Evolutionary conservation across 2,888 invertebrate species (phyloP).

Genomic region (Anaspis maculata): DNA sequence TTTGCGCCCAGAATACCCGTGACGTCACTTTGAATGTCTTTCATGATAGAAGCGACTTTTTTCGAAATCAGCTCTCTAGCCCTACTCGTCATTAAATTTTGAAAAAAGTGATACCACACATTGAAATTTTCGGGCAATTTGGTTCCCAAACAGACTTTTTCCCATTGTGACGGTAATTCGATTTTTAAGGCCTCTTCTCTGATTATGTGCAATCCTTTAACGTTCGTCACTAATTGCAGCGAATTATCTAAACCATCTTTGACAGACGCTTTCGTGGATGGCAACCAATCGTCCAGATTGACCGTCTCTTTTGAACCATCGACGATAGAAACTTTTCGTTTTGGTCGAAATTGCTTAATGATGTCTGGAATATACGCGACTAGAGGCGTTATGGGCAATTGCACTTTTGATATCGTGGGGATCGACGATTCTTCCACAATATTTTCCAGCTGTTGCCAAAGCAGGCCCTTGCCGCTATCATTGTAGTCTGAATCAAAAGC

Average conservation of each 20-base stretch:
- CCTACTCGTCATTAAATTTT: slow-evolving; percentile 62
- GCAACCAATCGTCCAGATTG: slow-evolving; percentile 54
- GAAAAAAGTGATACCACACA: slow-evolving; percentile 67
- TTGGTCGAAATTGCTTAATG: slow-evolving; percentile 38
- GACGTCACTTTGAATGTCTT: slow-evolving; percentile 42
- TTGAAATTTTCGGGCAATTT: slow-evolving; percentile 50
- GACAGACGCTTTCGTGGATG: slow-evolving; percentile 51
- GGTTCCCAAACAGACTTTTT: slow-evolving; percentile 51
- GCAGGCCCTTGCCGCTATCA: slow-evolving; percentile 33
- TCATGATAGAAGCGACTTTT: slow-evolving; percentile 26
- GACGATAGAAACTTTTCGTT: slow-evolving; percentile 19
- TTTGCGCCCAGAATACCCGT: slow-evolving; percentile 23
- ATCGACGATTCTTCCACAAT: slow-evolving; percentile 34
- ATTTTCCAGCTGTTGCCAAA: slow-evolving; percentile 38
- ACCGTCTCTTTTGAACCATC: slow-evolving; percentile 33
- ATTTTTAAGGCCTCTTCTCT: slow-evolving; percentile 60
- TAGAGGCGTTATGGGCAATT: slow-evolving; percentile 33
- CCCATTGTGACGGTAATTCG: slow-evolving; percentile 56
- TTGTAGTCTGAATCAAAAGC: slow-evolving; percentile 28
- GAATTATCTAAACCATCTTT: slow-evolving; percentile 50
- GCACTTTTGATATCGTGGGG: slow-evolving; percentile 35
- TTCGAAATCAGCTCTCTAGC: slow-evolving; percentile 54
- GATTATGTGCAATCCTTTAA: slow-evolving; percentile 64
- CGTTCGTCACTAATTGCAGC: slow-evolving; percentile 57
- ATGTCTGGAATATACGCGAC: slow-evolving; percentile 38